phyloP scores from a whole-genome alignment of 2,113 vertebrate species.

The Urocitellus parryii region DNA sequence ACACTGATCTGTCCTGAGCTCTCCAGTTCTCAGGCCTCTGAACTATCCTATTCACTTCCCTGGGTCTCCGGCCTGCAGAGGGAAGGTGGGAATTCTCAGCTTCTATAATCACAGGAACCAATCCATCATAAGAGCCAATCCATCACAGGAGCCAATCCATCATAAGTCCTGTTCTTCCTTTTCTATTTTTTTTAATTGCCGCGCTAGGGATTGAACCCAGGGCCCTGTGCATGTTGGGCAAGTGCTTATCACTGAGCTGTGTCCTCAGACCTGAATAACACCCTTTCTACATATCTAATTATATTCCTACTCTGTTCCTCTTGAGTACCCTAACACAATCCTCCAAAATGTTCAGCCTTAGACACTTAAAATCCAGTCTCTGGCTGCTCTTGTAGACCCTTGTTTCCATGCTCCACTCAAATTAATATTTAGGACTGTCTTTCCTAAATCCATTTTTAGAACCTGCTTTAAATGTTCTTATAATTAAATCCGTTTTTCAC shows the following conservation, averaged over 20 bases:
- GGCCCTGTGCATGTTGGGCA: not conserved
- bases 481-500: slow-evolving; percentile 34
- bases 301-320: too few species aligned
- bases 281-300: too few species aligned
- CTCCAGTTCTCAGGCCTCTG: not conserved
- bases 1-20: not conserved
- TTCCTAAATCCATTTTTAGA: not conserved
- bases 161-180: not conserved
- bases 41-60: not conserved
- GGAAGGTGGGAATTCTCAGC: not conserved
- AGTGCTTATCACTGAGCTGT: not conserved
- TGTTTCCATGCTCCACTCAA: not conserved
- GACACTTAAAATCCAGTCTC: not conserved
- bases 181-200: not conserved
- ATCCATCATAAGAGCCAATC: too few species aligned
- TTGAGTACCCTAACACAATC: not conserved
- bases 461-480: not conserved
- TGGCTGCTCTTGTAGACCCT: not conserved
- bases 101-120: not conserved
- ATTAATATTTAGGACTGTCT: not conserved
- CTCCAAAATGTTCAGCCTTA: not conserved
- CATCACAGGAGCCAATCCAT: not conserved
- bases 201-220: not conserved
- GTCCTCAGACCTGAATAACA: not conserved
- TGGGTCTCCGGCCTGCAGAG: not conserved